Evolutionary conservation across 2,888 invertebrate species (phyloP).

Genomic region (Omphaloscelis lunosa): DNA sequence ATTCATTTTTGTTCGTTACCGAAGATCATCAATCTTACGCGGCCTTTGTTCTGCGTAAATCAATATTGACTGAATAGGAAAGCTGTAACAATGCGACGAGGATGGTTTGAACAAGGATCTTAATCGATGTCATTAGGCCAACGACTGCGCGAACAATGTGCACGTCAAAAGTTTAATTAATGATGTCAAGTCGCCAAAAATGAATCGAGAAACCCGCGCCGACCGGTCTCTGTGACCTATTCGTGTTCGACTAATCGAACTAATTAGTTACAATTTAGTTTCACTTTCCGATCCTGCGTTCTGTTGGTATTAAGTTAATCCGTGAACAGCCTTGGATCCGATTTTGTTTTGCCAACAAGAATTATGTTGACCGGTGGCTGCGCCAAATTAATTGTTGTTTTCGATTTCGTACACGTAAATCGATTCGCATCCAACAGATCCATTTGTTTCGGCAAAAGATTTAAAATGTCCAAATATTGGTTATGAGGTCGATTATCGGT

Average conservation of each 20-base stretch:
- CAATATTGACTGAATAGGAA: constrained; percentile 70
- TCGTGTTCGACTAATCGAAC: constrained; percentile 80
- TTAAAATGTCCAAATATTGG: constrained; percentile 84
- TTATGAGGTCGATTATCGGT: constrained; percentile 86
- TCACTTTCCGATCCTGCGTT: constrained; percentile 83
- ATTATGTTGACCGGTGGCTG: constrained; percentile 48
- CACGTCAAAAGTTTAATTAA: constrained; percentile 80
- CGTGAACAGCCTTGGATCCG: constrained; percentile 79
- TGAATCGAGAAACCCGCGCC: constrained; percentile 77
- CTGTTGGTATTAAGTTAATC: constrained; percentile 73
- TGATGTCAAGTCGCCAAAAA: constrained; percentile 82
- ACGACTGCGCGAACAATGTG: constrained; percentile 78
- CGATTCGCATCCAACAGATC: constrained; percentile 58
- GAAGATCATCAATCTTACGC: constrained; percentile 65
- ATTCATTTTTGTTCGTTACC: constrained; percentile 67
- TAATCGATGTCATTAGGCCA: constrained; percentile 85
- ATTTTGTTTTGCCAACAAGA: constrained; percentile 72
- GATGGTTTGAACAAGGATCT: constrained; percentile 75
- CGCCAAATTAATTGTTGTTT: constrained; percentile 52
- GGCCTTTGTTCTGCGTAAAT: constrained; percentile 67
- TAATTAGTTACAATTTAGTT: constrained; percentile 83
- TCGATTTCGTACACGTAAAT: constrained; percentile 49
- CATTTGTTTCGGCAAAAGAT: constrained; percentile 78
- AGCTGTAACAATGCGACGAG: constrained; percentile 64
- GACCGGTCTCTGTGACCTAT: constrained; percentile 81